These are phyloP conservation scores for Saccostrea echinata DNA, from an alignment of 1,140 invertebrate species.

Conservation along the genomic window DNA sequence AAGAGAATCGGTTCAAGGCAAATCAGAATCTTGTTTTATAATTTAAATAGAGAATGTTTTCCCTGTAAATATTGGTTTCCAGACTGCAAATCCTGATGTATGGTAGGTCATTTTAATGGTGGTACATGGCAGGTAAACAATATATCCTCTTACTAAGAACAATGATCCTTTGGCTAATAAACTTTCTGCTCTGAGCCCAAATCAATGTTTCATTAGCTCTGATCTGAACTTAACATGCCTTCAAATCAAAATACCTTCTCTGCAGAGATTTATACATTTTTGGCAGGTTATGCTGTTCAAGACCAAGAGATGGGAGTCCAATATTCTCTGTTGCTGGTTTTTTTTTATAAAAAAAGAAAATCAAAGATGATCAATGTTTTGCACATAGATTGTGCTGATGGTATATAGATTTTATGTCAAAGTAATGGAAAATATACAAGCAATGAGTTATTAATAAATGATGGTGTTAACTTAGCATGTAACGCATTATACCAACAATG, in stretches of 20 bases:
- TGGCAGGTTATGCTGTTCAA: neutral
- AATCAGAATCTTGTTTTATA: too few species aligned
- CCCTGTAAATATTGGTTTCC: too few species aligned
- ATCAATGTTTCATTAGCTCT: neutral
- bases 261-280: neutral
- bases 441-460: neutral
- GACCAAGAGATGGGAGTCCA: neutral
- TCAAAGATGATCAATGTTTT: neutral
- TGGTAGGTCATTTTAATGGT: too few species aligned
- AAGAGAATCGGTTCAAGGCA: too few species aligned
- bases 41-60: too few species aligned
- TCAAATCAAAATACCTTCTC: neutral
- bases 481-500: neutral
- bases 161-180: too few species aligned
- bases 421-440: neutral
- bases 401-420: neutral
- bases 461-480: neutral
- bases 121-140: too few species aligned
- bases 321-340: neutral
- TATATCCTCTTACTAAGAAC: too few species aligned
- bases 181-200: too few species aligned
- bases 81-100: too few species aligned
- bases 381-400: neutral
- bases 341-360: too few species aligned
- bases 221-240: neutral